Evolutionary conservation across 1,140 invertebrate species (phyloP), one percentile per base, ranked within the genome.

Genomic region (Leucophenga varia): DNA sequence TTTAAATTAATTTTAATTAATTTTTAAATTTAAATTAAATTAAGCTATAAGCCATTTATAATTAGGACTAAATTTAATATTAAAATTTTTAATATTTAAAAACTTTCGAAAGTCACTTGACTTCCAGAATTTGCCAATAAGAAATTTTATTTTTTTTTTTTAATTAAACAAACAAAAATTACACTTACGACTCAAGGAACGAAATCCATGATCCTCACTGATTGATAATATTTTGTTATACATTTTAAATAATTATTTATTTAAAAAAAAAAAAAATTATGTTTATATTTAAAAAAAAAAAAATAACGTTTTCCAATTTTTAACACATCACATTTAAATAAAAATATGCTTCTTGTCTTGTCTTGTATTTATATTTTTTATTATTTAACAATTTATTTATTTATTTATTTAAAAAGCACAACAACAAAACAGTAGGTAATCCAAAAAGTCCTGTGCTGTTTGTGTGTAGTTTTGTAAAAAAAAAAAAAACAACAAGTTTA

Each of bases 191-290:
- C 70, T 75, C 54, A 74, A 59, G 41, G 72, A 75, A 55, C 67
- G 61, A 71, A 75, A 75, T 74, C 72, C 72, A 53, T 72, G 70
- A 70, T 75, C 72, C 55, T 75, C 72, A 57, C 72, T 74, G 54
- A 74, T 72, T 39, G 72, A 75, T 53, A 75, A 53, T 70, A 75
- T 70, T 64, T 72, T 72, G 56, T 65, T 70, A 48, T 65, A 70
- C 61, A 69, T 70, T 51, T 55, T 45, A 7, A 20, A 44, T n/a
- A n/a, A n/a, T n/a, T 5, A 38, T 41, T 52, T 34, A 16, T 38
- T 9, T 22, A 36, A 17, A 36, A 17, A 45, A 17, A 44, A 43
- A 22, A 42, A 16, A n/a, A n/a, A n/a, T 31, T 9, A 22, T 19
- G 12, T 25, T 41, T 41, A 25, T 25, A 25, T 6, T 6, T 6